Base-by-base conservation (phyloP, 2,797 vertebrate genomes). In the Scyliorhinus canicula region DNA sequence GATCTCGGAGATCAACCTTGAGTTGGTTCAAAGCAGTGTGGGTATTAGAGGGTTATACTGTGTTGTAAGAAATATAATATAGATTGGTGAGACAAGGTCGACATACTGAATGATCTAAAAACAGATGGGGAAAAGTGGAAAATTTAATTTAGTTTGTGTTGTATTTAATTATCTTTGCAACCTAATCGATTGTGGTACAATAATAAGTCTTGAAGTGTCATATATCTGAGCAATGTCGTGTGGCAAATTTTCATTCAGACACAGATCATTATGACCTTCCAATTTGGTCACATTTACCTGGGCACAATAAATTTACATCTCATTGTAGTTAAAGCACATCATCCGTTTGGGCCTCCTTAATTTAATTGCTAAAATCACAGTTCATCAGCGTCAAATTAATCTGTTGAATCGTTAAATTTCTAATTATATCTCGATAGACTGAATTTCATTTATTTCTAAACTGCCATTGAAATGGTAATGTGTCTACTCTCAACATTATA, bases 281-380 rank as follows among this genome's bases (percentile, higher is more conserved):
- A 71, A 94, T 94, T 94, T 94, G 93, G 67, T 69, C 65, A 94
- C 50, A 55, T 94, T 74, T 94, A 69, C 93, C 65, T 35, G 93
- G 52, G 93, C 47, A 94, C 65, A 74, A 74, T 74, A 94, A 94
- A 94, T 74, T 50, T 94, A 74, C 93, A 94, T 52, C 93, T 69
- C 47, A 74, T 71, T 94, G 65, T 52, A 50, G 71, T 94, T 74
- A 71, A 94, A 69, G 44, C 31, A 94, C 16, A 31, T 71, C 50
- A 71, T 94, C 67, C 67, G 31, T 69, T 77, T 93, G 65, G 26
- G 28, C 28, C 44, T 50, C 47, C 44, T 93, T 69, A 69, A 74
- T 94, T 94, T 94, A 31, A 71, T 94, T 65, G 88, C 63, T 31
- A 47, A 94, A 94, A 94, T 69, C 65, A 35, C 93, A 94, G 67